Evolutionary conservation across 2,113 vertebrate species (phyloP), one percentile per base, ranked within the genome.

Genomic region (Catharus minimus): DNA sequence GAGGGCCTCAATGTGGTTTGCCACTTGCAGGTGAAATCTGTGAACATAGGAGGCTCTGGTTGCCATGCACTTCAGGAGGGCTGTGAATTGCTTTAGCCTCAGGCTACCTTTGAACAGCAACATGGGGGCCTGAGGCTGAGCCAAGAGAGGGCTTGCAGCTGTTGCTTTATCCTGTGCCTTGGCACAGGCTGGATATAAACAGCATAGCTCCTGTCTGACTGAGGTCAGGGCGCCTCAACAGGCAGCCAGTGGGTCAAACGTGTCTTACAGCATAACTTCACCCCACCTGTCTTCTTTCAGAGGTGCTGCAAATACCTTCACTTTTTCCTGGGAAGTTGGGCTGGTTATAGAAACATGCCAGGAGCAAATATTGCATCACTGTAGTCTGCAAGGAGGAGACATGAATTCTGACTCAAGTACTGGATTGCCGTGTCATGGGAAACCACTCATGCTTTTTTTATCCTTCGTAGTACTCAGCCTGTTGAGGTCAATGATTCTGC

Each of bases 191-290:
- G 27, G 33, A 13, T 61, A 7, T 56, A 68, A 92, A 87, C 78
- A 69, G 65, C 0, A 0, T 3, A 44, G 24, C 32, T 78, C 11
- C 1, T 0, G 21, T 19, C 49, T 56, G 24, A n/a, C 71, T 23
- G 62, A 73, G 72, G 46, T 82, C 58, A 28, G 13, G 36, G 71
- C 11, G 22, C 41, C 38, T 79, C 58, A 73, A 1, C 1, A 11
- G 49, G 24, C 74, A 60, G 74, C 39, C 41, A 20, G 0, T n/a
- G 71, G 33, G 57, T 38, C 66, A 65, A 53, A 44, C 0, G 0
- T 75, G 38, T 32, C 68, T 72, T n/a, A 18, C n/a, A 20, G 38
- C 26, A 4, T 12, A 23, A 21, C 72, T 84, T 67, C 58, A 57
- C 33, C 41, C 2, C 6, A 7, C 27, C 80, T 47, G 30, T 49